Percentiles rank a stretch among this genome's conserved stretches.
These are phyloP conservation scores for Spongilla lacustris DNA, from an alignment of 37 sponge, comb jelly and placozoan species.

Conservation along the genomic window DNA sequence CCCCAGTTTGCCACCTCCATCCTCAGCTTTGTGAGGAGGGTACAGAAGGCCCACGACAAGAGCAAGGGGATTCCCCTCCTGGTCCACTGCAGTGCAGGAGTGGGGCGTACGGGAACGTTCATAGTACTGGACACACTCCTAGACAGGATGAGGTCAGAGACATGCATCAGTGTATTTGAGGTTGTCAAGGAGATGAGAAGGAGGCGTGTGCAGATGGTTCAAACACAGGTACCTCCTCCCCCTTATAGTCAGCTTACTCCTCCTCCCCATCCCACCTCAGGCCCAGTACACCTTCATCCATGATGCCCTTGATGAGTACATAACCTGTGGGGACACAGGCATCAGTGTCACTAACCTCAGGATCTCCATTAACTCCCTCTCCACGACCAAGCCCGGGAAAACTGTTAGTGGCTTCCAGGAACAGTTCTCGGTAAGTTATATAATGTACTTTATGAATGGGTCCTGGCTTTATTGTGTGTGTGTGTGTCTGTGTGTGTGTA, in stretches of 20 bases:
- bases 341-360: constrained; percentile 40
- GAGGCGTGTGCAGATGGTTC: constrained; percentile 50
- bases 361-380: constrained; percentile 37
- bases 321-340: constrained; percentile 63
- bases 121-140: constrained; percentile 54
- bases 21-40: constrained; percentile 50
- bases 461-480: background rate
- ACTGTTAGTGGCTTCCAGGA: constrained; percentile 26
- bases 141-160: constrained; percentile 28
- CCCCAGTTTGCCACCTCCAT: constrained; percentile 71
- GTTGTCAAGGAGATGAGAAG: constrained; percentile 31
- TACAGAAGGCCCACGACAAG: constrained; percentile 35
- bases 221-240: constrained; percentile 45
- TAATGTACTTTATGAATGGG: too few relatives aligned
- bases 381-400: constrained; percentile 10
- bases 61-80: constrained; percentile 30
- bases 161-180: constrained; percentile 40
- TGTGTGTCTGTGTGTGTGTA: constrained; percentile 9
- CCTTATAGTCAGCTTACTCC: background rate
- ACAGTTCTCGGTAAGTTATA: constrained; percentile 45
- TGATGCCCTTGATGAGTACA: constrained; percentile 61
- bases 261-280: constrained; percentile 2
- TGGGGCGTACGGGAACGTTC: constrained; percentile 68
- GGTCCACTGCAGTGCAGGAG: constrained; percentile 80
- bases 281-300: constrained; percentile 68